Base-by-base conservation (phyloP, 2,888 invertebrate species). In the Stenodema calcarata region DNA sequence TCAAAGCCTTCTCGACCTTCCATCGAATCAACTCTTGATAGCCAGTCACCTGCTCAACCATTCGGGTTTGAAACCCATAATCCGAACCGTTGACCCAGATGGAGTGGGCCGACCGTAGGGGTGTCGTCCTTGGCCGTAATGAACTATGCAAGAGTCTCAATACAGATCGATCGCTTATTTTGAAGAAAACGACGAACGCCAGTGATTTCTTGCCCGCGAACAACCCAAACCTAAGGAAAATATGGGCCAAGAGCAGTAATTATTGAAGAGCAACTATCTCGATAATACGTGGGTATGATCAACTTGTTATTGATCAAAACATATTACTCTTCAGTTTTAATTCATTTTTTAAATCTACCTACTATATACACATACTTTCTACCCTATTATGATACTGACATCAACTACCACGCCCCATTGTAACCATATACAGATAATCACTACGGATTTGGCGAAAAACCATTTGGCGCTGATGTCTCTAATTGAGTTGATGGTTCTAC, bases 101-200 rank as follows among this genome's bases (percentile, higher is more conserved):
- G 62, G 23, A 62, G 23, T 18, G 62, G 23, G 62, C 9, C 6
- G 62, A 12, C 28, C 35, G 14, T 9, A n/a, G 35, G 41, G 73
- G 30, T n/a, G 73, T 73, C 73, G 35, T 41, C 73, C 73, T 30
- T 73, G 73, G 35, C 73, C 73, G 73, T 73, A 73, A 73, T 73
- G 30, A 73, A 9, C 18, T 18, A 62, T 23, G 23, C 62, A 23
- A 27, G 23, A 6, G 62, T 23, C 23, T 62, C 62, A 62, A 62
- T 3, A 18, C 23, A 18, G 62, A 62, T 27, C 62, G 27, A 23
- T 2, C 23, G 62, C 23, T 4, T 18, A 18, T 27, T 27, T 62
- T 27, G 23, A 62, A 62, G 27, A 9, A 62, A 35, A 47, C 14
- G 16, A 47, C 47, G 7, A 14, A 47, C 1, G 7, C 16, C 16